Conservation (phyloP, 2,888 invertebrate genomes). For the Plebejus melissa region DNA sequence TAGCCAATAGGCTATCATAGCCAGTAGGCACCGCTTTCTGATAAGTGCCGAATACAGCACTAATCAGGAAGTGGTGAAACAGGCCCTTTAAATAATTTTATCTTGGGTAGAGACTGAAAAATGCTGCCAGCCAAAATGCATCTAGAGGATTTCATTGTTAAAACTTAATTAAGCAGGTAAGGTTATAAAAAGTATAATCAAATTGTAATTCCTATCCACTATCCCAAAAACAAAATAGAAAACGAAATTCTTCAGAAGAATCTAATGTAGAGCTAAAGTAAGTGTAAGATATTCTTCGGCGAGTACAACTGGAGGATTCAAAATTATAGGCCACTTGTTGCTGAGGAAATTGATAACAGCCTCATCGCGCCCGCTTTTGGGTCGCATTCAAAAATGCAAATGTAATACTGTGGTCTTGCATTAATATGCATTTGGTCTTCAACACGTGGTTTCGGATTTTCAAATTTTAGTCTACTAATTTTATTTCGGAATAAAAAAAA, state of each 20-base stretch:
- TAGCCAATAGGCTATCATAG: no score
- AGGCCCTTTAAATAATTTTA: neutral
- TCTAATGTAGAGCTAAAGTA: neutral
- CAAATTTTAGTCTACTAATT: neutral
- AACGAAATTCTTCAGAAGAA: neutral
- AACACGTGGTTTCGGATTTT: conserved; percentile 10
- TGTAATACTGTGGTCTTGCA: conserved; percentile 38
- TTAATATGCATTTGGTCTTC: conserved; percentile 18
- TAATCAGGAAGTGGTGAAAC: no score
- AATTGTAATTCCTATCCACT: neutral
- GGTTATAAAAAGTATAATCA: neutral
- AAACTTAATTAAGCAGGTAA: neutral
- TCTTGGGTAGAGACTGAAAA: no score
- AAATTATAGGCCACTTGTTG: conserved; percentile 78
- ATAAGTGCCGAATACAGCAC: no score
- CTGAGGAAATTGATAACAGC: conserved; percentile 73
- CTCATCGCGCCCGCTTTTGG: conserved; percentile 62
- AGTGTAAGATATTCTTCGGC: conserved; percentile 47
- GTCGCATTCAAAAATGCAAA: conserved; percentile 62
- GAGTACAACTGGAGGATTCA: conserved; percentile 55
- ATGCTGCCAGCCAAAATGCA: no score
- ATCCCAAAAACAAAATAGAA: neutral
- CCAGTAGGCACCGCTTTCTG: no score
- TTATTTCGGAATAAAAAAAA: neutral
- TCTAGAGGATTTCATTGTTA: no score